A percentile compares a stretch with the other conserved stretches of the same genome.
Evolutionary conservation across 2,797 vertebrate genomes (phyloP).

Genomic region (Natrix natrix): DNA sequence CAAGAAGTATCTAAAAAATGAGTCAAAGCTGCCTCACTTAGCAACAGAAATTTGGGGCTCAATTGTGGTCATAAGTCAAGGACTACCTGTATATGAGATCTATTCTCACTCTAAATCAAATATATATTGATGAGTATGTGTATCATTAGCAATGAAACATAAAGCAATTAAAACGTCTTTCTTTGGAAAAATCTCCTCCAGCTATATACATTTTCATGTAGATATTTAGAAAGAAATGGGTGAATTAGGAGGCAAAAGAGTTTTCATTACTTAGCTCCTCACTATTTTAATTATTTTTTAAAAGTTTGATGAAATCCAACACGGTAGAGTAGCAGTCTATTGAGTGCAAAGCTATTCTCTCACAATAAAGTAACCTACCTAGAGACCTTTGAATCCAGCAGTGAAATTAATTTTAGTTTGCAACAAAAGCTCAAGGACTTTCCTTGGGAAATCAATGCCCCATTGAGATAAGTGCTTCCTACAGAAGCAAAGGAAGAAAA

Average conservation of each 20-base stretch:
- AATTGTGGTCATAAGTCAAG: not conserved
- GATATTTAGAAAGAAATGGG: not conserved
- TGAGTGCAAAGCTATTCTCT: not conserved
- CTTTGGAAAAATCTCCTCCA: not conserved
- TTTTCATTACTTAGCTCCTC: not conserved
- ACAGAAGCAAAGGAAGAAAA: not conserved
- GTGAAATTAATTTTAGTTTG: not conserved
- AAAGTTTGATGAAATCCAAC: not conserved
- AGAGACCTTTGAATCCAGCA: not conserved
- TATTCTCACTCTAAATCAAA: not conserved
- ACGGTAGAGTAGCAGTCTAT: not conserved
- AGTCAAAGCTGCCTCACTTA: no score
- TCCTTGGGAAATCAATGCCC: not conserved
- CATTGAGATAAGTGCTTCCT: not conserved
- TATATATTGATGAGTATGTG: not conserved
- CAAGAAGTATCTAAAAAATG: no score
- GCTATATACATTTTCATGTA: not conserved
- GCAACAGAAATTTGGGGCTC: no score
- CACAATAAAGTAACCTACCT: not conserved
- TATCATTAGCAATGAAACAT: not conserved
- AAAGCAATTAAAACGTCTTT: not conserved
- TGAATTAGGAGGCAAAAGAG: not conserved
- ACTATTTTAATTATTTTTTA: not conserved
- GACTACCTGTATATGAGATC: not conserved
- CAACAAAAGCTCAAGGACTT: not conserved